phyloP scores from a whole-genome alignment of 2,113 vertebrate species.

The Chrysochloris asiatica region DNA sequence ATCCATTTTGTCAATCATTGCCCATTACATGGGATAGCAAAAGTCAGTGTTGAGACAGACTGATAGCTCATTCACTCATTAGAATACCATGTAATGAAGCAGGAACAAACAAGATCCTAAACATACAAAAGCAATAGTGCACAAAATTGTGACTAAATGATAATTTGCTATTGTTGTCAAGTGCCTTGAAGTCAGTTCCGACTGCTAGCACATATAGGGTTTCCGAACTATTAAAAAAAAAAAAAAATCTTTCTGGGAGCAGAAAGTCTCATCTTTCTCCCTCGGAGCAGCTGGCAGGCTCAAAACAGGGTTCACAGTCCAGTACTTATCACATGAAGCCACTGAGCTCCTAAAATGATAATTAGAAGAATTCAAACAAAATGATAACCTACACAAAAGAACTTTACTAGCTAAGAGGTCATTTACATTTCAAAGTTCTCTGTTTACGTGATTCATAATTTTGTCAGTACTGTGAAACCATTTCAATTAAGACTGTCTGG shows the following conservation, averaged over 20 bases:
- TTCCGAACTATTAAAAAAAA: too few species aligned
- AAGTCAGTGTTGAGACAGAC: background rate
- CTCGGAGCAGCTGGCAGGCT: too few species aligned
- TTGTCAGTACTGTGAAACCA: constrained; percentile 20
- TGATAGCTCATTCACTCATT: constrained; percentile 43
- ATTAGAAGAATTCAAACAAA: constrained; percentile 62
- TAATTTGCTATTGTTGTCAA: too few species aligned
- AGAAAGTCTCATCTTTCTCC: too few species aligned
- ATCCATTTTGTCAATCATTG: background rate
- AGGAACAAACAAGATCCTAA: background rate
- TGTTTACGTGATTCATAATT: background rate
- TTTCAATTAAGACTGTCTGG: constrained; percentile 63
- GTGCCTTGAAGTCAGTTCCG: too few species aligned
- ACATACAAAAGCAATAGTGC: background rate
- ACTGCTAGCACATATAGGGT: too few species aligned
- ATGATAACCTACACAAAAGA: constrained; percentile 16
- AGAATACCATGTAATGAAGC: constrained; percentile 33
- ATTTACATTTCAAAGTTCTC: constrained; percentile 63
- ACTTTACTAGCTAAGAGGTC: background rate
- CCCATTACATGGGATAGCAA: background rate
- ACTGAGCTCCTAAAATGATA: too few species aligned
- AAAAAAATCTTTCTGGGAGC: too few species aligned
- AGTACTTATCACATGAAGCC: too few species aligned
- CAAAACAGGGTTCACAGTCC: too few species aligned
- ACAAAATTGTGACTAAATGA: constrained; percentile 29